phyloP scores from a whole-genome alignment of 2,888 invertebrate species.

The Formica aserva region DNA sequence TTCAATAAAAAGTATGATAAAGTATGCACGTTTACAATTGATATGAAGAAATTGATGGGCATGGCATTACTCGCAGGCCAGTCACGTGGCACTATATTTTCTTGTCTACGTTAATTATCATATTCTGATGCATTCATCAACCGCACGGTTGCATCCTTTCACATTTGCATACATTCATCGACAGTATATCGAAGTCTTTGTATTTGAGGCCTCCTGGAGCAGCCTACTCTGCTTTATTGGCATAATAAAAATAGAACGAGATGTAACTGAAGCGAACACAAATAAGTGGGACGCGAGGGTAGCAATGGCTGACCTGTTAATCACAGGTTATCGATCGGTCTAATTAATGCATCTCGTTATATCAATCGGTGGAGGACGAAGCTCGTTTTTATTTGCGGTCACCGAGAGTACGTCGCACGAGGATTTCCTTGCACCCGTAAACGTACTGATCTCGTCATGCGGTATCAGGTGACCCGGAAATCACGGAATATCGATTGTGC shows the following conservation, averaged over 20 bases:
- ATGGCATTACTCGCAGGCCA: conserved; percentile 37
- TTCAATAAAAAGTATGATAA: not conserved
- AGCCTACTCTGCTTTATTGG: conserved; percentile 24
- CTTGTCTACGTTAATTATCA: conserved; percentile 44
- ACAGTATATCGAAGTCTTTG: conserved; percentile 38
- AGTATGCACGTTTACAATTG: not conserved
- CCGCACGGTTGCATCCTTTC: conserved; percentile 17
- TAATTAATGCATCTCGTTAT: conserved; percentile 51
- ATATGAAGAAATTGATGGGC: conserved; percentile 27
- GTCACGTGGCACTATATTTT: conserved; percentile 18
- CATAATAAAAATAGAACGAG: conserved; percentile 48
- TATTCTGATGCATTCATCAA: conserved; percentile 52
- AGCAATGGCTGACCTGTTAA: conserved; percentile 55
- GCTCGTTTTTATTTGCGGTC: conserved; percentile 31
- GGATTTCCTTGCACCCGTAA: conserved; percentile 34
- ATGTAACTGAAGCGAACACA: conserved; percentile 17
- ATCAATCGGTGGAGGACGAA: conserved; percentile 27
- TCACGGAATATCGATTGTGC: conserved; percentile 30
- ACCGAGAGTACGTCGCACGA: conserved; percentile 5
- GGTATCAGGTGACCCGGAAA: conserved; percentile 38
- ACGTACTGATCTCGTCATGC: conserved; percentile 23
- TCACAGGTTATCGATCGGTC: conserved; percentile 47
- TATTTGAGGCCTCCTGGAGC: conserved; percentile 11
- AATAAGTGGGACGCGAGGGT: conserved; percentile 37
- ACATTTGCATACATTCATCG: conserved; percentile 43